These are phyloP conservation scores for Aix galericulata DNA, from an alignment of 2,113 vertebrate species.

Conservation along the genomic window DNA sequence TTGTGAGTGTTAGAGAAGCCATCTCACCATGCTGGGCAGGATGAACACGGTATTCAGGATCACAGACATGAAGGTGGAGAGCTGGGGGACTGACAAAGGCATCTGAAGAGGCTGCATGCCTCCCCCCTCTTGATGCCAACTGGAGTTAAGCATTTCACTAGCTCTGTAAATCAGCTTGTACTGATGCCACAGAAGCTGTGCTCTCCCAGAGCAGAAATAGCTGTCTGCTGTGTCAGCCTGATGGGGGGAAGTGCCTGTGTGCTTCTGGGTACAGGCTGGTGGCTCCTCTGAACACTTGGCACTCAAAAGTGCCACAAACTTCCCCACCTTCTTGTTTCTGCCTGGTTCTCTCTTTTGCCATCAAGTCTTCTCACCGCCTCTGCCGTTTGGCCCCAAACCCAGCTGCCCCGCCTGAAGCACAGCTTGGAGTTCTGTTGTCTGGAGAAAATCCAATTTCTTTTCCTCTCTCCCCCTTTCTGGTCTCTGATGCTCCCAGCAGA, in stretches of 20 bases:
- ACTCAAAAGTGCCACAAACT: neutral
- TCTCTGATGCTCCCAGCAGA: neutral
- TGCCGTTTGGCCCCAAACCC: neutral
- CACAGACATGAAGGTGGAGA: neutral
- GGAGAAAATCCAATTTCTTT: neutral
- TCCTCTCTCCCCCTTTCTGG: rapidly evolving
- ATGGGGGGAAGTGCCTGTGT: neutral
- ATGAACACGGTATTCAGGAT: neutral
- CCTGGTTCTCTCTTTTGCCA: neutral
- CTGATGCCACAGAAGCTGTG: slow-evolving; percentile 11
- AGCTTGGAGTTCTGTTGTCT: neutral
- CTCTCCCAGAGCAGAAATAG: neutral
- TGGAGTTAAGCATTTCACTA: slow-evolving; percentile 5
- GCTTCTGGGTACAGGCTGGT: neutral
- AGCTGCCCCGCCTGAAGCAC: neutral
- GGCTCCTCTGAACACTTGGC: neutral
- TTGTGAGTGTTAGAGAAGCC: neutral
- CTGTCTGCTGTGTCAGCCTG: neutral
- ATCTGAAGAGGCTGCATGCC: neutral
- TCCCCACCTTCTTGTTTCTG: neutral
- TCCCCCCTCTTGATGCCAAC: neutral
- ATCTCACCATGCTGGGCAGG: neutral
- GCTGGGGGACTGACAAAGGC: neutral
- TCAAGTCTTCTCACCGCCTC: neutral
- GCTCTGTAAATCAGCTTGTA: neutral